These are phyloP conservation scores for Mellivora capensis DNA, from an alignment of 2,113 vertebrate genomes.

Conservation along the genomic window DNA sequence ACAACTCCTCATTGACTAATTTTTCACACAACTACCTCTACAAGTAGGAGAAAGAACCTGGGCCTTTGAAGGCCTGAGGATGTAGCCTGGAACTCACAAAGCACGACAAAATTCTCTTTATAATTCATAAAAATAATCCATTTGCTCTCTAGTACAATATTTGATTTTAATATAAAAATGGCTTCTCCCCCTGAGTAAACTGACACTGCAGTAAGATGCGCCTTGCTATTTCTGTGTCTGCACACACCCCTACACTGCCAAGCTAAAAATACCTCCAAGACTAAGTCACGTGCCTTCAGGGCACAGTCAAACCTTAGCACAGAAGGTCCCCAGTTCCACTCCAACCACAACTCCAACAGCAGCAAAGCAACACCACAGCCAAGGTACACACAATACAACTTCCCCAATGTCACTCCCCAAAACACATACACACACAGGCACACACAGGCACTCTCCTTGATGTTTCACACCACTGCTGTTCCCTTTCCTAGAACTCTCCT, in stretches of 20 bases:
- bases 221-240: constrained; percentile 24
- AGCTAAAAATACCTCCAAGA: constrained; percentile 40
- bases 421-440: not conserved
- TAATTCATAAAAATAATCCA: not conserved
- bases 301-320: not conserved
- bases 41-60: not conserved
- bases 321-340: not conserved
- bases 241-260: not conserved
- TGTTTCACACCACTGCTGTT: not conserved
- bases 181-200: not conserved
- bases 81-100: not conserved
- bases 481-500: not conserved
- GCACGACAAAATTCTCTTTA: not conserved
- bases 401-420: not conserved
- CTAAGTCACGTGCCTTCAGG: not conserved
- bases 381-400: not conserved
- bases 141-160: not conserved
- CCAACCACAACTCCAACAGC: not conserved
- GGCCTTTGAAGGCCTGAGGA: not conserved
- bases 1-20: not conserved
- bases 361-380: not conserved
- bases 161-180: constrained; percentile 10
- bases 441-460: not conserved
- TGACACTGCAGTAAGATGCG: not conserved
- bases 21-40: not conserved